These are phyloP conservation scores for Poecilia wingei DNA, from an alignment of 2,797 vertebrate species.

Conservation along the genomic window DNA sequence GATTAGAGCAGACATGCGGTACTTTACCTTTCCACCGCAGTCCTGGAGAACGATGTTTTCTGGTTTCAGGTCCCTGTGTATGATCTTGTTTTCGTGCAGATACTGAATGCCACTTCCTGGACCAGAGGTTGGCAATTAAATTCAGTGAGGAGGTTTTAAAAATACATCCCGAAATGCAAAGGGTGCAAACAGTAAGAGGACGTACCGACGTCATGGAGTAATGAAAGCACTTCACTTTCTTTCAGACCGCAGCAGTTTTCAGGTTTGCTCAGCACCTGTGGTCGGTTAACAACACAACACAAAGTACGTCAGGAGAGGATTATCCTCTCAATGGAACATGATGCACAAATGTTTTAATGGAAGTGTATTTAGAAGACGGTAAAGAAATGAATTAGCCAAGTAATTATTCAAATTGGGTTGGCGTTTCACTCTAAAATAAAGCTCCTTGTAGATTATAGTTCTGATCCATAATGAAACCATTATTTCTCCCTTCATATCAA, in stretches of 20 bases:
- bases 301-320: background rate
- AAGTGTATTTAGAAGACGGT: background rate
- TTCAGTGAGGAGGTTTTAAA: background rate
- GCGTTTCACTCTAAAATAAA: background rate
- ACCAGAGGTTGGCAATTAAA: constrained; percentile 10
- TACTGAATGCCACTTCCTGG: constrained; percentile 96
- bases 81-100: constrained; percentile 97
- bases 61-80: constrained; percentile 97
- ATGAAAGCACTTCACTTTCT: constrained; percentile 94
- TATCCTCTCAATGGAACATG: background rate
- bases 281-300: background rate
- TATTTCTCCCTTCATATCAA: background rate
- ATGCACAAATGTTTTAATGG: background rate
- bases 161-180: background rate
- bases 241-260: constrained; percentile 98
- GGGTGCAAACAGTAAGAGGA: background rate
- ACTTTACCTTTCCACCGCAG: constrained; percentile 89
- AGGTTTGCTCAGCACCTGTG: constrained; percentile 92
- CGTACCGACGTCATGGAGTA: constrained; percentile 94
- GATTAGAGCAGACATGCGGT: background rate
- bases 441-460: background rate
- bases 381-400: background rate
- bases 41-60: constrained; percentile 99
- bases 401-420: background rate
- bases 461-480: background rate